These are phyloP conservation scores for Drosophila pegasa DNA, from an alignment of 2,888 invertebrate species.

Conservation along the genomic window DNA sequence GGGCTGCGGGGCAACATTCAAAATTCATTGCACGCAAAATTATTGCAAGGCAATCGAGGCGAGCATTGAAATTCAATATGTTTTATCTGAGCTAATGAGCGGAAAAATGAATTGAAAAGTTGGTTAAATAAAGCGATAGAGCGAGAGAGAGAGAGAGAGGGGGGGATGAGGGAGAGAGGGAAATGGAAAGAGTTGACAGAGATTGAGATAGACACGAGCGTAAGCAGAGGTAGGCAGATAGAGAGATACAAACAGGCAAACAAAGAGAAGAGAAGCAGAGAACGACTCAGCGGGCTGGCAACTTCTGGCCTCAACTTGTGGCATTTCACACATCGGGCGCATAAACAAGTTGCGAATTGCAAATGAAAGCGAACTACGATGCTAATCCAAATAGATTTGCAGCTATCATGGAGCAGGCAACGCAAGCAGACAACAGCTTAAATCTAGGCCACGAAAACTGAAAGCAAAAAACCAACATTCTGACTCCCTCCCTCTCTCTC, in stretches of 20 bases:
- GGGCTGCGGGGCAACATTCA: neutral
- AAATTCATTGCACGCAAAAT: constrained; percentile 5
- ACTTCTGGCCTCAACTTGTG: neutral
- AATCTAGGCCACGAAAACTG: constrained; percentile 9
- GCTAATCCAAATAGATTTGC: constrained; percentile 17
- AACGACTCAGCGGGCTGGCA: neutral
- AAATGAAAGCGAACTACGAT: constrained; percentile 5
- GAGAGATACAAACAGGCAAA: neutral
- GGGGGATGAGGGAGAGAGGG: neutral
- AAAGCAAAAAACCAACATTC: neutral
- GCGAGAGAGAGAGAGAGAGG: neutral
- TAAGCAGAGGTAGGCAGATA: neutral
- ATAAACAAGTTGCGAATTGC: constrained; percentile 34
- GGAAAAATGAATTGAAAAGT: constrained; percentile 2
- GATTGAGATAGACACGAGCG: neutral
- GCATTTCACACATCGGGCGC: neutral
- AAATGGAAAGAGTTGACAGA: neutral
- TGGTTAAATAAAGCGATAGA: neutral
- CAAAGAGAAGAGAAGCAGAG: neutral
- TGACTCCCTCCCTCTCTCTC: neutral
- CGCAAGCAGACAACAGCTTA: neutral
- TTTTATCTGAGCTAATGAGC: constrained; percentile 6
- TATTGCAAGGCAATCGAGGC: constrained; percentile 2
- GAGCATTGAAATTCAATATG: constrained; percentile 13
- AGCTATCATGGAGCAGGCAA: neutral